A percentile compares a stretch with the other conserved stretches of the same genome.
Evolutionary conservation across 1,140 invertebrate genomes (phyloP).

Genomic region (Archivesica marissinica): DNA sequence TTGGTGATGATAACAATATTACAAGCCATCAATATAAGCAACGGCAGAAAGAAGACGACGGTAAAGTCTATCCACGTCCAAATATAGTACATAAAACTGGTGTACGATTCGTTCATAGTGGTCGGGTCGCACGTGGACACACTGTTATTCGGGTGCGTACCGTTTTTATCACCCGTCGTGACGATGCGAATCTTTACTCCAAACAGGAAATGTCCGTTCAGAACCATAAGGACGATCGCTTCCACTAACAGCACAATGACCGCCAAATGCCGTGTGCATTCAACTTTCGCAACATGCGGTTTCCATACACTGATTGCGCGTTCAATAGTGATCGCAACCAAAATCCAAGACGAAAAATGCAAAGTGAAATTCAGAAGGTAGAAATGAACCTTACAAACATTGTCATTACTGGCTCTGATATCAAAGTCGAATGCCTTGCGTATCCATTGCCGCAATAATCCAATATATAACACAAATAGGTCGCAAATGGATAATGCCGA

Average conservation of each 20-base stretch:
- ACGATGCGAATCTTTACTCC: background rate
- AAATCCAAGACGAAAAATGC: conserved; percentile 71
- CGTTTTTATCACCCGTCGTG: background rate
- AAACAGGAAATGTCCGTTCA: conserved; percentile 48
- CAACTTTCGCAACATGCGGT: conserved; percentile 59
- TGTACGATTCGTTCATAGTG: background rate
- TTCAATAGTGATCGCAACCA: conserved; percentile 72
- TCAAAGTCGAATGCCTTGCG: conserved; percentile 61
- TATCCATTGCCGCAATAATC: conserved; percentile 69
- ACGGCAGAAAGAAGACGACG: conserved; percentile 27
- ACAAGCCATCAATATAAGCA: conserved; percentile 1
- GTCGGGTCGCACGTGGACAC: background rate
- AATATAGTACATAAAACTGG: background rate
- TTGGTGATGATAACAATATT: conserved; percentile 44
- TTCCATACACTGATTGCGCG: conserved; percentile 66
- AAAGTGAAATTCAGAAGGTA: conserved; percentile 60
- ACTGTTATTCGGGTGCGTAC: background rate
- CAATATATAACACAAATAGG: conserved; percentile 62
- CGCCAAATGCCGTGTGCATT: conserved; percentile 42
- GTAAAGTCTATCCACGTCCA: conserved; percentile 53
- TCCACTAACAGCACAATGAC: background rate
- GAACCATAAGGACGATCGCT: background rate
- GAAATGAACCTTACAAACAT: conserved; percentile 66
- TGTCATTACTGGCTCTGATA: conserved; percentile 45
- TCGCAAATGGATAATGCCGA: conserved; percentile 67